Base-by-base conservation (phyloP, 2,113 vertebrate species). In the Patagioenas fasciata region DNA sequence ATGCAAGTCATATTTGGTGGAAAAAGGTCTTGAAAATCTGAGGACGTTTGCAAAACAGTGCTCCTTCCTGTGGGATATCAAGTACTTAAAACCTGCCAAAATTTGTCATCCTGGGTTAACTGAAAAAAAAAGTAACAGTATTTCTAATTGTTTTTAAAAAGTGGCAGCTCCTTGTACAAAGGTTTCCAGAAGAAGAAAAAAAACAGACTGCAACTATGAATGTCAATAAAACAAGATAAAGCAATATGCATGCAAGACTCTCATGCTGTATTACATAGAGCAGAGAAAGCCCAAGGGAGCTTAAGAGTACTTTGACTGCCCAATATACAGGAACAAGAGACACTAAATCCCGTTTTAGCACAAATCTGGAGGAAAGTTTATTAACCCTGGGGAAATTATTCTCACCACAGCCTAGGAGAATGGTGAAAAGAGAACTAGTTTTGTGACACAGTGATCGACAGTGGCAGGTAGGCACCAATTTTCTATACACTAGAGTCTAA, bases 401-500 rank as follows among this genome's bases (percentile, higher is more conserved):
- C 51, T 80, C 75, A 66, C 9, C 51, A 36, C 25, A 51, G 5
- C 18, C 47, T 40, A 31, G 3, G 18, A 13, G 42, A 91, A 56
- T 4, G 9, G 11, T 53, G 23, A 60, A 83, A 81, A 23, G 51
- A 42, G 47, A 60, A 42, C 31, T 29, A 15, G 9, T n/a, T 62
- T 61, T 86, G 13, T 23, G 40, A 36, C 31, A 13, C 24, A 16
- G 11, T 5, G 28, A 11, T 36, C 31, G 42, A 9, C 77, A 73
- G 50, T 44, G 56, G 21, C 62, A 77, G 0, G 0, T 1, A 36
- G 57, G 19, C 38, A 26, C 11, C 2, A 20, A 10, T 40, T 65
- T 48, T 29, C 60, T 61, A 11, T 24, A 44, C 20, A 10, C 38
- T 69, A 25, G 15, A 65, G 7, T 9, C 40, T 89, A 25, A 21